These are phyloP conservation scores for Euproctis similis DNA, from an alignment of 2,888 invertebrate genomes.

Conservation along the genomic window DNA sequence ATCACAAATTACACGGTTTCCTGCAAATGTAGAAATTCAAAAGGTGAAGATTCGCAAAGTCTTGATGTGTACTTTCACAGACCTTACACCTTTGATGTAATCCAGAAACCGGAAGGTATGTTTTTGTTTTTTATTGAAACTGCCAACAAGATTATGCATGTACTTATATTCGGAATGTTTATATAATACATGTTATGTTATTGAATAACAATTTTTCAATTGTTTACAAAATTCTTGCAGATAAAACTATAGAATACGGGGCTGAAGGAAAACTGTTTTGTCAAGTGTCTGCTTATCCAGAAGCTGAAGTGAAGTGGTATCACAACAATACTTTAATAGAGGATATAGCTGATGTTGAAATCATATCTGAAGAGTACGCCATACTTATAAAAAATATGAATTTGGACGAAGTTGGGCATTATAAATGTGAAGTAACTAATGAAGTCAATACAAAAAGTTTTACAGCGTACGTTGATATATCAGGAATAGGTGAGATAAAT, in stretches of 20 bases:
- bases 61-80: constrained; percentile 43
- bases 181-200: too few species aligned
- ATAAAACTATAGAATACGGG: constrained; percentile 44
- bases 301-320: constrained; percentile 46
- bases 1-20: constrained; percentile 37
- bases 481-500: constrained; percentile 55
- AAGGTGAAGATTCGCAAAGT: constrained; percentile 23
- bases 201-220: too few species aligned
- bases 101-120: constrained; percentile 42
- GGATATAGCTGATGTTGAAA: constrained; percentile 22
- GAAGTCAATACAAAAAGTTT: constrained; percentile 25
- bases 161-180: too few species aligned
- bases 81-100: constrained; percentile 42
- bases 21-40: constrained; percentile 40
- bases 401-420: constrained; percentile 40
- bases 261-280: constrained; percentile 41
- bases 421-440: constrained; percentile 43
- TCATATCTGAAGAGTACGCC: constrained; percentile 27
- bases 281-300: constrained; percentile 49
- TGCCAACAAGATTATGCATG: too few species aligned
- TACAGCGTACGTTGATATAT: constrained; percentile 34
- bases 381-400: constrained; percentile 46
- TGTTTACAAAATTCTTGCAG: constrained; percentile 34
- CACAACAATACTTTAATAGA: constrained; percentile 38
- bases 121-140: too few species aligned